Conservation (phyloP, 30 jellyfish, hydroid and myxozoan genomes). For the Aurelia sp. region DNA sequence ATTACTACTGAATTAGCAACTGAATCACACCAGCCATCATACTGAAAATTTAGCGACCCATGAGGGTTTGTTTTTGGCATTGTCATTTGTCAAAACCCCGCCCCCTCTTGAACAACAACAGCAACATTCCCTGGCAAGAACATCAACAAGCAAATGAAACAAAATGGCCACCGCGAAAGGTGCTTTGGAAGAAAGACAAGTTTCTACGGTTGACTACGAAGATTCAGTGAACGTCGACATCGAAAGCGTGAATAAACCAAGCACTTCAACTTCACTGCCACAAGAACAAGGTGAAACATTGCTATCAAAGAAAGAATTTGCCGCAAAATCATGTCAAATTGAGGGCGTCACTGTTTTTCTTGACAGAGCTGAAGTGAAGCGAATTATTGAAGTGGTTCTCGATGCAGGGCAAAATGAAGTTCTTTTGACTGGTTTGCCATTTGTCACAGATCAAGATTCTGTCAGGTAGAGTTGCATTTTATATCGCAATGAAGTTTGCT, state of each 20-base stretch:
- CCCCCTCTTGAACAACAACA: too few relatives aligned
- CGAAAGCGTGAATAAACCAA: not conserved
- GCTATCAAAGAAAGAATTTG: constrained; percentile 10
- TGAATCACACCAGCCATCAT: too few relatives aligned
- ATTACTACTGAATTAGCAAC: too few relatives aligned
- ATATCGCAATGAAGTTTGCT: too few relatives aligned
- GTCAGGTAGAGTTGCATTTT: constrained; percentile 44
- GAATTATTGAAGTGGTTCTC: constrained; percentile 63
- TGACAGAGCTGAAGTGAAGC: constrained; percentile 95
- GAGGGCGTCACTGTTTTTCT: constrained; percentile 88
- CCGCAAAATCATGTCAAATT: constrained; percentile 70
- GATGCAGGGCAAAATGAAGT: constrained; percentile 75
- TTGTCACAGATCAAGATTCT: constrained; percentile 82
- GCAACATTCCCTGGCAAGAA: too few relatives aligned
- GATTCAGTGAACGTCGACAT: not conserved
- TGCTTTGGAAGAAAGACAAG: not conserved
- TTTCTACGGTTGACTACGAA: not conserved
- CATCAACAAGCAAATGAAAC: too few relatives aligned
- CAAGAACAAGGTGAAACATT: not conserved
- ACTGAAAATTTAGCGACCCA: too few relatives aligned
- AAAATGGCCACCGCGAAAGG: too few relatives aligned
- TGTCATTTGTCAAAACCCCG: too few relatives aligned
- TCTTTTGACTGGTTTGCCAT: constrained; percentile 77
- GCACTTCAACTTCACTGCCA: not conserved
- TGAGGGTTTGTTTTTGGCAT: too few relatives aligned